These are phyloP conservation scores for Noctua pronuba DNA, from an alignment of 2,888 invertebrate species.

Conservation along the genomic window DNA sequence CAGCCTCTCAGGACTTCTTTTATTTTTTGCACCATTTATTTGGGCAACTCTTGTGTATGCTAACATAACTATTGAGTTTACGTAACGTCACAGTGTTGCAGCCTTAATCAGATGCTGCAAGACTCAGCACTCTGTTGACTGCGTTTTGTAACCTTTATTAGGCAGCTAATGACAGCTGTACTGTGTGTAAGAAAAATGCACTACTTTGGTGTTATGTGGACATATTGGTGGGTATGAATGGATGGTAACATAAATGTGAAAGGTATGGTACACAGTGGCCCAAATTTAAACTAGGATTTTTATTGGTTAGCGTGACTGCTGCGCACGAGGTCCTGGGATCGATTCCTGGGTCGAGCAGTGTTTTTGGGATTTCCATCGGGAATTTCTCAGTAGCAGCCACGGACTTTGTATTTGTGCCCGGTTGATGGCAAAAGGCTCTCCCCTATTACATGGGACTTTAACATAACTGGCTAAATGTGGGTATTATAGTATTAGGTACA, in stretches of 20 bases:
- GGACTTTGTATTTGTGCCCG: not conserved
- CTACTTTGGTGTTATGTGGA: conserved; percentile 1
- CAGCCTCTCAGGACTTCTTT: conserved; percentile 31
- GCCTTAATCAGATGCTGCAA: conserved; percentile 57
- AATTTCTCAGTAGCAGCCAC: not conserved
- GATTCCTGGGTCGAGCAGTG: not conserved
- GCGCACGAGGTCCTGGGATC: not conserved
- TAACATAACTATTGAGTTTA: conserved; percentile 54
- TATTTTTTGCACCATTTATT: conserved; percentile 51
- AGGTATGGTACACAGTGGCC: not conserved
- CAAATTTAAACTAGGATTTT: not conserved
- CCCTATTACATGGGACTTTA: not conserved
- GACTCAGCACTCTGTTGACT: conserved; percentile 36
- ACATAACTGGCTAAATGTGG: not conserved
- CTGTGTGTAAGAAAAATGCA: conserved; percentile 42
- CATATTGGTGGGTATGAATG: not conserved
- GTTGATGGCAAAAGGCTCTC: not conserved
- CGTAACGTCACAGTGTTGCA: conserved; percentile 47
- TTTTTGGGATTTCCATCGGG: not conserved
- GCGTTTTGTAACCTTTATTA: conserved; percentile 54
- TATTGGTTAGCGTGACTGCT: not conserved
- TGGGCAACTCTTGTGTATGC: conserved; percentile 51
- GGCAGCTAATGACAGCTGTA: conserved; percentile 51
- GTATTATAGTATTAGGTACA: not conserved
- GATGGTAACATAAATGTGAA: conserved; percentile 6